A percentile compares a stretch with the other conserved stretches of the same genome.
Evolutionary conservation across 2,888 invertebrate genomes (phyloP).

Genomic region (Lutraria lutraria): DNA sequence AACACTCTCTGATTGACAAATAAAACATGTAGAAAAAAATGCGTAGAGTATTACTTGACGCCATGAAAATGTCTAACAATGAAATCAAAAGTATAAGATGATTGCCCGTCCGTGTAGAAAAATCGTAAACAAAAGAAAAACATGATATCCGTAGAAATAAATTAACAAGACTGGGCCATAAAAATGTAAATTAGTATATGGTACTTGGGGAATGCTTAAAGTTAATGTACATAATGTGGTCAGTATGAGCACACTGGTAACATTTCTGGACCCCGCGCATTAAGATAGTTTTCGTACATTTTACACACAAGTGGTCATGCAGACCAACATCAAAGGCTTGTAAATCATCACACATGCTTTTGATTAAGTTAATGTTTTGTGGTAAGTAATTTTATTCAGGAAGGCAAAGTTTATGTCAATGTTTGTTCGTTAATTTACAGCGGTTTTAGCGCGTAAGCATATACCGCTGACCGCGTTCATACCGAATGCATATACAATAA

Average conservation of each 20-base stretch:
- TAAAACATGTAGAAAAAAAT: too few species aligned
- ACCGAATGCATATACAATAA: too few species aligned
- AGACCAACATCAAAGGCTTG: conserved; percentile 47
- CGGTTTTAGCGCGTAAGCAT: neutral
- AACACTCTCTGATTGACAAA: too few species aligned
- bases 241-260: conserved; percentile 12
- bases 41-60: too few species aligned
- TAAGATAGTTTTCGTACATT: neutral
- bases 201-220: neutral
- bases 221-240: conserved; percentile 21
- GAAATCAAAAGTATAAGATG: too few species aligned
- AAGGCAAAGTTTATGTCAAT: neutral
- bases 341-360: conserved; percentile 41
- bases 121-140: neutral
- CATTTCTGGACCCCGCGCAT: neutral
- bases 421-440: neutral
- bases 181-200: neutral
- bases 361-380: conserved; percentile 48
- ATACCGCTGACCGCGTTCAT: neutral
- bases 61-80: too few species aligned
- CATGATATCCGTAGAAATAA: neutral
- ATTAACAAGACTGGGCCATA: neutral
- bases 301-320: conserved; percentile 45
- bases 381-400: conserved; percentile 14
- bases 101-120: too few species aligned